phyloP scores from a whole-genome alignment of 2,797 vertebrate genomes.

The Sus cebifrons region DNA sequence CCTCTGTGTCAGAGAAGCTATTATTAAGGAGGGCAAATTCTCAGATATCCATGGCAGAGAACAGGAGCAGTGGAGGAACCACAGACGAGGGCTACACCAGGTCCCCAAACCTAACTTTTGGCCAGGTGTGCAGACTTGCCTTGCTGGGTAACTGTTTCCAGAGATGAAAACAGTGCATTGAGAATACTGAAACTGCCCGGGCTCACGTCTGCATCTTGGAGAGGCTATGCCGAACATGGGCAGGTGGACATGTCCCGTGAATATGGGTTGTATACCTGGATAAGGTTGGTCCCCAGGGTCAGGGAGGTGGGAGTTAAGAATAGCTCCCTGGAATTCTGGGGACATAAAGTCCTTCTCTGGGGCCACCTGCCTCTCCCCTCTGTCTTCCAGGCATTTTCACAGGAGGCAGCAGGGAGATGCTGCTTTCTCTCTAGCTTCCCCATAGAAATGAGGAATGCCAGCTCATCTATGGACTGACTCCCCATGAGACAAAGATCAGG shows the following conservation, averaged over 20 bases:
- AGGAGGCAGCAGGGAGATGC: too few relatives aligned
- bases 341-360: neutral
- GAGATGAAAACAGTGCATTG: neutral
- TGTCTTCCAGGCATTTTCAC: neutral
- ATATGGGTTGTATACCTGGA: neutral
- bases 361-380: neutral
- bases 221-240: neutral
- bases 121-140: neutral
- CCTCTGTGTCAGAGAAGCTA: neutral
- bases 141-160: neutral
- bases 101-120: neutral
- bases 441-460: neutral
- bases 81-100: neutral
- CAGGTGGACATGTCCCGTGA: neutral
- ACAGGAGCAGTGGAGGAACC: neutral
- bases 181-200: neutral
- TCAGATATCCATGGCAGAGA: neutral
- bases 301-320: neutral
- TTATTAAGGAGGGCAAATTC: neutral
- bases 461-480: neutral
- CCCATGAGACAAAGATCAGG: neutral
- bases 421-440: conserved; percentile 5
- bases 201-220: neutral
- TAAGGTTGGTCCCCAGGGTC: neutral
- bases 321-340: neutral